These are phyloP conservation scores for Amphilophus citrinellus DNA, from an alignment of 2,113 vertebrate species.

Conservation along the genomic window DNA sequence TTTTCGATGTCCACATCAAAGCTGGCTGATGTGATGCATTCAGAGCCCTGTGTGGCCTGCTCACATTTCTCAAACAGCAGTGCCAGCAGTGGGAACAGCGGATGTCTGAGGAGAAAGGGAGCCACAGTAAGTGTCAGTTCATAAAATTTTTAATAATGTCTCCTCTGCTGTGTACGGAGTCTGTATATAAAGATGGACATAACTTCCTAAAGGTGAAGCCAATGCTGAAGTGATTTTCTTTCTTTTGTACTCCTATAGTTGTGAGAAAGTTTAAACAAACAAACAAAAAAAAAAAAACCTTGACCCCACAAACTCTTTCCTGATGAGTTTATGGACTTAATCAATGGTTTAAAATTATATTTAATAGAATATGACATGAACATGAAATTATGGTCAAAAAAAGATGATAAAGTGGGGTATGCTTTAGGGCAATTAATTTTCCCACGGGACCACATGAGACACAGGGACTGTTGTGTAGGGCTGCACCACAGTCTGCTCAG, in stretches of 20 bases:
- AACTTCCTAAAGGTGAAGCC: neutral
- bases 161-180: neutral
- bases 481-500: too few relatives aligned
- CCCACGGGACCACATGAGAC: too few relatives aligned
- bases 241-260: neutral
- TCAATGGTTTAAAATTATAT: neutral
- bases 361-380: too few relatives aligned
- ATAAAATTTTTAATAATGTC: neutral
- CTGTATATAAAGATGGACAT: neutral
- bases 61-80: slow-evolving; percentile 98
- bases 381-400: too few relatives aligned
- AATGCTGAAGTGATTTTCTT: neutral
- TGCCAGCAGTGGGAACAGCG: slow-evolving; percentile 94
- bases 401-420: too few relatives aligned
- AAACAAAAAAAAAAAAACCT: neutral
- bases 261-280: neutral
- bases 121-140: neutral
- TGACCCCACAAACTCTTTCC: neutral
- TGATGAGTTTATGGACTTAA: too few relatives aligned
- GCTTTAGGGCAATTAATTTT: too few relatives aligned
- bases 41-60: slow-evolving; percentile 97
- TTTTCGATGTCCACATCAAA: slow-evolving; percentile 99
- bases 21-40: slow-evolving; percentile 99
- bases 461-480: too few relatives aligned
- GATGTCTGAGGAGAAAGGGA: slow-evolving; percentile 85